Evolutionary conservation across 2,113 vertebrate species (phyloP).

Genomic region (Lethenteron reissneri): DNA sequence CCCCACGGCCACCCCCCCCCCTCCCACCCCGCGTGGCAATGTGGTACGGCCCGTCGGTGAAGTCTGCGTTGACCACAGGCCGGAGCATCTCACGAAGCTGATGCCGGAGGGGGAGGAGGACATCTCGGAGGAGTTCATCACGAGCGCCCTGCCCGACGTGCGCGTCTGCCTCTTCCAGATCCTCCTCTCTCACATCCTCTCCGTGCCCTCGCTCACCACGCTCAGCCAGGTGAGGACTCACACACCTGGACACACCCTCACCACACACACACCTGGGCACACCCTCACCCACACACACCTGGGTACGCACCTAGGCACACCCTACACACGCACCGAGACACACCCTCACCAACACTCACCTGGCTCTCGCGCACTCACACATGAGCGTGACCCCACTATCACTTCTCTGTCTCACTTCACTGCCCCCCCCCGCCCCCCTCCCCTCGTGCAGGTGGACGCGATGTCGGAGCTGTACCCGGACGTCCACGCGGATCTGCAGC

Average conservation of each 20-base stretch:
- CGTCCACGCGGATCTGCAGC: slow-evolving; percentile 1
- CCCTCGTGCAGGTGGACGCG: background rate
- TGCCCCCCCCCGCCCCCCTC: background rate
- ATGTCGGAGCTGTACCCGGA: slow-evolving; percentile 1
- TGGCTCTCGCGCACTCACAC: background rate
- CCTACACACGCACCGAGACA: background rate
- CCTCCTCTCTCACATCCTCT: slow-evolving; percentile 4
- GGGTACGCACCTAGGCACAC: background rate
- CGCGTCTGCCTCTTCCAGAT: background rate
- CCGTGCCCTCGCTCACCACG: background rate
- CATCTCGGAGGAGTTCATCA: slow-evolving; percentile 4
- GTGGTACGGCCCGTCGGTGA: too few relatives aligned
- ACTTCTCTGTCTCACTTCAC: background rate
- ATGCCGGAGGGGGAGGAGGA: slow-evolving; percentile 5
- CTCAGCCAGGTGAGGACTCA: background rate
- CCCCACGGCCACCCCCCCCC: too few relatives aligned
- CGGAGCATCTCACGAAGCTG: background rate
- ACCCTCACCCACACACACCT: background rate
- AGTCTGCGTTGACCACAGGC: background rate
- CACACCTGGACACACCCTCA: background rate
- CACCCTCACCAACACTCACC: background rate
- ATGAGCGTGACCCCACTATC: background rate
- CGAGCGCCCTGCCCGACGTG: slow-evolving; percentile 4
- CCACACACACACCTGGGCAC: background rate
- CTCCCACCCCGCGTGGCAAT: too few relatives aligned